A percentile compares a stretch with the other conserved stretches of the same genome.
Evolutionary conservation across 2,888 invertebrate species (phyloP).

Genomic region (Oligia latruncula): DNA sequence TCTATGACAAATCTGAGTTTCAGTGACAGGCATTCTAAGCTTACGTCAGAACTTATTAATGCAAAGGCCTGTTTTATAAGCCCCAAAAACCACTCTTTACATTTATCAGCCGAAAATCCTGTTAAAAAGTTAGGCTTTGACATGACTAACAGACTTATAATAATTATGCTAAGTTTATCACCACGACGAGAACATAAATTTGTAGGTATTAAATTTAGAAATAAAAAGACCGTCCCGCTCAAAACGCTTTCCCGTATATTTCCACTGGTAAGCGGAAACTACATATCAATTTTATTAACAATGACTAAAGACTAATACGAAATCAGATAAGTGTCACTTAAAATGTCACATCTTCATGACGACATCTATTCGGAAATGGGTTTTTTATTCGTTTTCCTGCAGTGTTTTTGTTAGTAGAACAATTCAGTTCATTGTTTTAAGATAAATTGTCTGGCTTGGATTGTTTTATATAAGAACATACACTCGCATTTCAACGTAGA

Average conservation of each 20-base stretch:
- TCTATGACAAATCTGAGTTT: too few relatives aligned
- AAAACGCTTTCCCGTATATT: slow-evolving; percentile 24
- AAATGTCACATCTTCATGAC: slow-evolving; percentile 35
- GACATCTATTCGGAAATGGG: slow-evolving; percentile 23
- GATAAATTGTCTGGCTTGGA: neutral
- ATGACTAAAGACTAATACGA: slow-evolving; percentile 24
- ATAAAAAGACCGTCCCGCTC: neutral
- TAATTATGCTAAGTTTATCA: neutral
- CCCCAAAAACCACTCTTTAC: neutral
- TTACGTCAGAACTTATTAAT: neutral
- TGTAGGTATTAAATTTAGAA: neutral
- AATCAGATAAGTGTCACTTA: slow-evolving; percentile 40
- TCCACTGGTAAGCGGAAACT: slow-evolving; percentile 28
- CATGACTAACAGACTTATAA: neutral
- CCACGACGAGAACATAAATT: neutral
- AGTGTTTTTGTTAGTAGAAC: slow-evolving; percentile 2
- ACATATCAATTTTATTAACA: slow-evolving; percentile 53
- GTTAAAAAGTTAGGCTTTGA: neutral
- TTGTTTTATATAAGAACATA: neutral
- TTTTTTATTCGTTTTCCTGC: slow-evolving; percentile 22
- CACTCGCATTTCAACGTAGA: neutral
- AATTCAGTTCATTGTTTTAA: neutral
- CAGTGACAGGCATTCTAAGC: neutral
- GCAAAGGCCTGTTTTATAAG: neutral
- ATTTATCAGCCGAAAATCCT: neutral